Evolutionary conservation across 2,113 vertebrate species (phyloP), one percentile per base, ranked within the genome.

Genomic region (Blennius ocellaris): DNA sequence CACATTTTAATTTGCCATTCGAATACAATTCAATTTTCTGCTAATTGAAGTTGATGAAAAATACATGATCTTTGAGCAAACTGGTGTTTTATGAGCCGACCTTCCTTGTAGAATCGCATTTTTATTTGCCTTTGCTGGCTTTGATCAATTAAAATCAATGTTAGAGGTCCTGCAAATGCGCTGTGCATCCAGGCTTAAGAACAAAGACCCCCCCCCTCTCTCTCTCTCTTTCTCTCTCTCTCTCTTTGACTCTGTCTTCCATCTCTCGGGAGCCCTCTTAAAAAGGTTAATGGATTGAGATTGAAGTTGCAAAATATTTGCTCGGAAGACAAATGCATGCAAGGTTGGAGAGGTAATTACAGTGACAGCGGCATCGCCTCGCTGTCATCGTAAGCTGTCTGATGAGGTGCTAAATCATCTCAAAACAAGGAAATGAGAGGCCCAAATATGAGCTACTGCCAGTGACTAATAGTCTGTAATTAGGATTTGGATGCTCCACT

Each of bases 261-360:
- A 21, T 65, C 43, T 69, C 68, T 66, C 79, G 9, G 44, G 69
- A 70, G 73, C n/a, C 56, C 52, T 49, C 50, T 54, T 73, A 47
- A 81, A 65, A 86, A 83, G 84, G 83, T 86, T 86, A 86, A 89
- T 80, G 74, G 81, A 57, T 40, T 54, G 56, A 81, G 75, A 84
- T 21, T 64, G 78, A 81, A 86, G 72, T 61, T 11, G 57, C 50
- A 70, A 61, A 86, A 76, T 72, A 81, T 66, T 53, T 76, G 72
- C 66, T 36, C 4, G 47, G 11, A 61, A 73, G 63, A 85, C 60
- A 80, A 83, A 85, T 50, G 69, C 21, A 58, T 5, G 41, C 37
- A 10, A 0, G 41, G 56, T 50, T 54, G 21, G 40, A 39, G 60
- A 61, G 76, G 70, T 87, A 84, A 87, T 89, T 76, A 77, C 47